These are phyloP conservation scores for Thaumatotibia leucotreta DNA, from an alignment of 1,140 invertebrate species.

Conservation along the genomic window DNA sequence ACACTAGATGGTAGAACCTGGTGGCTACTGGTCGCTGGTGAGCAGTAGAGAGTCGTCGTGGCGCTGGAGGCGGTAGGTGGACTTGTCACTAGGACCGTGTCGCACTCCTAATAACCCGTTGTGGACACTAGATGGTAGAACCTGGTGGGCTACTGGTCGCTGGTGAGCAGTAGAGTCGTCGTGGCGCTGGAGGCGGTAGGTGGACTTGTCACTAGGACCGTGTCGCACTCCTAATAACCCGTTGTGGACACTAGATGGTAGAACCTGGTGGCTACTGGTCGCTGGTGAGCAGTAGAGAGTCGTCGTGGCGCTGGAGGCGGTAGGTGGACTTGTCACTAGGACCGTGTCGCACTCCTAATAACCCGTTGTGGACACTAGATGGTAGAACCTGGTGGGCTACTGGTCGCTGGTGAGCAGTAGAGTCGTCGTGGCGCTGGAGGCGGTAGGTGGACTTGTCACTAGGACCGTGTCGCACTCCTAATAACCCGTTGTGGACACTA, in stretches of 20 bases:
- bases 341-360: slow-evolving; percentile 64
- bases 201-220: slow-evolving; percentile 58
- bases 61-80: slow-evolving; percentile 46
- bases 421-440: too few species aligned
- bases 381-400: slow-evolving; percentile 59
- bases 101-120: too few species aligned
- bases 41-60: slow-evolving; percentile 43
- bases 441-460: slow-evolving; percentile 61
- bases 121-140: too few species aligned
- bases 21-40: background rate
- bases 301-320: slow-evolving; percentile 42
- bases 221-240: slow-evolving; percentile 66
- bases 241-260: too few species aligned
- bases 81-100: slow-evolving; percentile 59
- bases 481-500: too few species aligned
- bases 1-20: too few species aligned
- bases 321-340: slow-evolving; percentile 60
- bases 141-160: slow-evolving; percentile 66
- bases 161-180: slow-evolving; percentile 59
- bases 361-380: too few species aligned
- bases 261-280: background rate
- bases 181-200: too few species aligned
- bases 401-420: slow-evolving; percentile 64
- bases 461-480: slow-evolving; percentile 62
- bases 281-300: slow-evolving; percentile 31